Percentiles rank a stretch among this genome's conserved stretches.
Conservation (phyloP, 2,113 vertebrate genomes). For the Engraulis encrasicolus region DNA sequence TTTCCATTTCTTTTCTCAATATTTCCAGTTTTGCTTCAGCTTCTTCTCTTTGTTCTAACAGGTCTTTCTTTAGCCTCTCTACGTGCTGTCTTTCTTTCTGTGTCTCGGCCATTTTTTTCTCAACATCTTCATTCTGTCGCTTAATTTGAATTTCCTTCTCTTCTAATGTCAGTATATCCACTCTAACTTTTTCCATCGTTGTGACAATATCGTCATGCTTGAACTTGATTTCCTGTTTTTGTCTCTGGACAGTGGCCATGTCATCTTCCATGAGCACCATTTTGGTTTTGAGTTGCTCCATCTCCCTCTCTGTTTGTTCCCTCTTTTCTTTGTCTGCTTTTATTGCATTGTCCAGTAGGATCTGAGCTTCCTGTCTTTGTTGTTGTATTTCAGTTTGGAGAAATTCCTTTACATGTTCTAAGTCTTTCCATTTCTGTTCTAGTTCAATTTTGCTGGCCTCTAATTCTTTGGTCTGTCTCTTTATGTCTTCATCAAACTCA, state of each 20-base stretch:
- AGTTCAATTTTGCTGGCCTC: background rate
- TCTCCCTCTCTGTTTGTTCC: conserved; percentile 22
- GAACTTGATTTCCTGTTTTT: background rate
- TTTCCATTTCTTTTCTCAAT: conserved; percentile 45
- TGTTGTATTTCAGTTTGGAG: background rate
- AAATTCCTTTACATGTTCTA: background rate
- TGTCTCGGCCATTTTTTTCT: conserved; percentile 21
- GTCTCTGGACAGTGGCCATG: background rate
- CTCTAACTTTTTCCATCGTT: background rate
- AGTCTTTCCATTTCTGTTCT: background rate
- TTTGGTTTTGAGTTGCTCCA: conserved; percentile 2
- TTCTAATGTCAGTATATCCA: background rate
- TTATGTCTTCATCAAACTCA: background rate
- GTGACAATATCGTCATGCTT: background rate
- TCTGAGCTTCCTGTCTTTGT: background rate
- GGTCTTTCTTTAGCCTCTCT: conserved; percentile 19
- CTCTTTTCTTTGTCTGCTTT: conserved; percentile 30
- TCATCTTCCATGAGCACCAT: background rate
- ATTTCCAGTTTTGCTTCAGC: conserved; percentile 35
- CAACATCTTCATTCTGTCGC: background rate
- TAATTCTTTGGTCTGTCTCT: background rate
- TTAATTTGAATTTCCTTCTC: background rate
- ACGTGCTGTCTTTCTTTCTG: conserved; percentile 46
- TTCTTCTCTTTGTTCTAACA: background rate
- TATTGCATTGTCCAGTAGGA: conserved; percentile 29